Evolutionary conservation across 2,113 vertebrate genomes (phyloP), one percentile per base, ranked within the genome.

Genomic region (Zingel zingel): DNA sequence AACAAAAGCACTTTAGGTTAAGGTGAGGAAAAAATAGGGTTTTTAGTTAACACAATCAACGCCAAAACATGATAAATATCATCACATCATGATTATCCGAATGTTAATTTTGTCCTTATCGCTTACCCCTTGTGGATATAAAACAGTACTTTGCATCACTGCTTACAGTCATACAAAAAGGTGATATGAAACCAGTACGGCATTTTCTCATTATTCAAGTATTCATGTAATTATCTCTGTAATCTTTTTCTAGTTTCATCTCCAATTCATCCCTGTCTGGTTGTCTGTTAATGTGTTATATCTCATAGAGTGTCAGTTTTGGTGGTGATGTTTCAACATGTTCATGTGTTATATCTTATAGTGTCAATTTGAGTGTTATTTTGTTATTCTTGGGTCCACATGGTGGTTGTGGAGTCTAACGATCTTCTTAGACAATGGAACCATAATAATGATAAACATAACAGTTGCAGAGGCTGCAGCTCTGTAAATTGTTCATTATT

Each of bases 401-500:
- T 14, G 16, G 11, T 21, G 36, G 43, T 51, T 54, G 5, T 9
- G 3, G 53, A 51, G 48, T 21, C 66, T 33, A 50, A 69, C 18
- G 15, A 19, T 51, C 7, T 23, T 59, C 50, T 54, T 16, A 47
- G 23, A 59, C 36, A 67, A 23, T 36, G 1, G 15, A 45, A 48
- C 1, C 4, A 5, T 5, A 23, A 39, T 21, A 77, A 11, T 12
- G 9, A 53, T 33, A 6, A 39, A 33, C 5, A 43, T 25, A 25
- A 18, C 10, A 2, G 25, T n/a, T 13, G 39, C 15, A 47, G 30
- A 61, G 9, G 18, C 14, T 67, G 33, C 43, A 27, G 45, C 50
- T 21, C 13, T 68, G 25, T 14, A 59, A 77, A 68, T 6, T 72
- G 16, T 47, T 84, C 27, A 54, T 74, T 47, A 81, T 65, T 50